These are phyloP conservation scores for Emydura subglobosa DNA, from an alignment of 2,113 vertebrate species.

Conservation along the genomic window DNA sequence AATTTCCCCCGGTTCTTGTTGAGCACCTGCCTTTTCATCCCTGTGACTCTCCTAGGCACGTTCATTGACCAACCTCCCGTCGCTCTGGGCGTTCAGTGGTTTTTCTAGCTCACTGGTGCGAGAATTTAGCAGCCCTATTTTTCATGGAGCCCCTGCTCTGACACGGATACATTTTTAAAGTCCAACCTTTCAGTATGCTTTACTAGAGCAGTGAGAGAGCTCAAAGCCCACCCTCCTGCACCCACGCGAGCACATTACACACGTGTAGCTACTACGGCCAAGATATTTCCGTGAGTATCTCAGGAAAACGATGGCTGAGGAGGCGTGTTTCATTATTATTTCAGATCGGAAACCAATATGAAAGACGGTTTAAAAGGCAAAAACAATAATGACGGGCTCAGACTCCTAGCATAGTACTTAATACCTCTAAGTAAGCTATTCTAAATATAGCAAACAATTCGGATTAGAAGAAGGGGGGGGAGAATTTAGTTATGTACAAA, in stretches of 20 bases:
- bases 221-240: background rate
- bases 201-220: background rate
- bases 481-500: conserved; percentile 50
- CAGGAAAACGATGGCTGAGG: background rate
- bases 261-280: no score
- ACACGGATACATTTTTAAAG: background rate
- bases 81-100: no score
- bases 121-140: background rate
- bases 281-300: background rate
- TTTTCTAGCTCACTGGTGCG: no score
- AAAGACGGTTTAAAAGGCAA: background rate
- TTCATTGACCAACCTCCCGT: no score
- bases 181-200: background rate
- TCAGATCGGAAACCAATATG: background rate
- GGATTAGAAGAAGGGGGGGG: conserved; percentile 28
- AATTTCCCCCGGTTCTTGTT: background rate
- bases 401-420: background rate
- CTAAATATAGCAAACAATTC: conserved; percentile 47
- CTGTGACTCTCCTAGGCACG: no score
- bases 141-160: background rate
- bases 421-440: conserved; percentile 41
- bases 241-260: background rate
- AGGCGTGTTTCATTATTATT: background rate
- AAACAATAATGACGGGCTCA: background rate
- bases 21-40: no score